These are phyloP conservation scores for Microcebus murinus DNA, from an alignment of 2,113 vertebrate genomes.

Conservation along the genomic window DNA sequence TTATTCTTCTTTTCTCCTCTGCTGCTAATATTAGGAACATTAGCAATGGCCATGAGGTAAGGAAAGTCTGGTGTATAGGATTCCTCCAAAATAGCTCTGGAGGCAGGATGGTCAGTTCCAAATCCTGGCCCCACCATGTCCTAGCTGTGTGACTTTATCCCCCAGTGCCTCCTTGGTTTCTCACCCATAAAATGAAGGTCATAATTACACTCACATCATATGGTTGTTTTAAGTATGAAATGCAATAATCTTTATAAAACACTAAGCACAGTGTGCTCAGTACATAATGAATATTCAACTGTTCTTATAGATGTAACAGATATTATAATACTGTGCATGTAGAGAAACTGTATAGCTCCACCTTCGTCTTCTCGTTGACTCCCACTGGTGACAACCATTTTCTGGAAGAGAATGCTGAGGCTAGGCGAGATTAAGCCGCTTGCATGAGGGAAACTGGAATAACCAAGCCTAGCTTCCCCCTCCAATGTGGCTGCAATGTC, in stretches of 20 bases:
- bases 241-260: neutral
- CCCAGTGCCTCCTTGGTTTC: neutral
- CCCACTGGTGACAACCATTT: neutral
- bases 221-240: neutral
- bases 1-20: neutral
- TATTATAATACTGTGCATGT: neutral
- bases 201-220: neutral
- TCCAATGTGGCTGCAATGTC: accelerated
- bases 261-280: neutral
- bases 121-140: accelerated
- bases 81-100: neutral
- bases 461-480: neutral
- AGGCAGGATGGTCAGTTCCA: neutral
- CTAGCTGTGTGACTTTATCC: neutral
- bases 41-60: neutral
- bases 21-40: neutral
- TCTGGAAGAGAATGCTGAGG: neutral
- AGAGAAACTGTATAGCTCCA: neutral
- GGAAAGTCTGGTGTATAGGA: neutral
- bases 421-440: neutral
- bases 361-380: neutral
- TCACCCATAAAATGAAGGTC: neutral
- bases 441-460: neutral
- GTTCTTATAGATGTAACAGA: neutral
- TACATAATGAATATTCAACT: neutral